Conservation (phyloP, 2,888 invertebrate genomes). For the Odontomyia ornata region DNA sequence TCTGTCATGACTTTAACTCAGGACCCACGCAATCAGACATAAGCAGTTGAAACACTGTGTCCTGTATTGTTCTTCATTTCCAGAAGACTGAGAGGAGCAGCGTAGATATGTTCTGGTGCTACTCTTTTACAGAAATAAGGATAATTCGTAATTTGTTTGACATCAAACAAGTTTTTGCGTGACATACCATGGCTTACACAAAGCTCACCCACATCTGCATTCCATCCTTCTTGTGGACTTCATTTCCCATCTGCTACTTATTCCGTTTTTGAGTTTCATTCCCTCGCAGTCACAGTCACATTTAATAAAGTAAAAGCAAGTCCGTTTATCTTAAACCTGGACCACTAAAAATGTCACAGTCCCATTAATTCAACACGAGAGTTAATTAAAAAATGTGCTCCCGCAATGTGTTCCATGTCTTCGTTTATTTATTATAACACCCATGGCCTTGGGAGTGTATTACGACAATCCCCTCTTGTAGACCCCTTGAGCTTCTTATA, state of each 20-base stretch:
- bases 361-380: constrained; percentile 50
- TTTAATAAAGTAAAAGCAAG: constrained; percentile 49
- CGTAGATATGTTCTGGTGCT: not conserved
- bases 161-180: constrained; percentile 39
- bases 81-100: not conserved
- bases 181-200: constrained; percentile 5
- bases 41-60: constrained; percentile 17
- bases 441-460: constrained; percentile 33
- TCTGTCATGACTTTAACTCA: too few relatives aligned
- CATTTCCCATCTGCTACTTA: not conserved
- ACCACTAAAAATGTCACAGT: constrained; percentile 50
- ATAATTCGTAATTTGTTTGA: constrained; percentile 45
- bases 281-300: not conserved
- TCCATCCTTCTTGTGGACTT: not conserved
- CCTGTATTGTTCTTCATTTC: constrained; percentile 32
- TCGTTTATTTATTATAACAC: constrained; percentile 50
- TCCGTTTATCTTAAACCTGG: constrained; percentile 50
- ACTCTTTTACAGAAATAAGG: too few relatives aligned
- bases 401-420: constrained; percentile 50
- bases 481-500: not conserved
- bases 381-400: constrained; percentile 51
- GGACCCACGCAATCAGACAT: not conserved
- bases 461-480: constrained; percentile 10
- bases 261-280: too few relatives aligned
- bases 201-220: not conserved